Evolutionary conservation across 2,113 vertebrate genomes (phyloP).

Genomic region (Centrocercus urophasianus): DNA sequence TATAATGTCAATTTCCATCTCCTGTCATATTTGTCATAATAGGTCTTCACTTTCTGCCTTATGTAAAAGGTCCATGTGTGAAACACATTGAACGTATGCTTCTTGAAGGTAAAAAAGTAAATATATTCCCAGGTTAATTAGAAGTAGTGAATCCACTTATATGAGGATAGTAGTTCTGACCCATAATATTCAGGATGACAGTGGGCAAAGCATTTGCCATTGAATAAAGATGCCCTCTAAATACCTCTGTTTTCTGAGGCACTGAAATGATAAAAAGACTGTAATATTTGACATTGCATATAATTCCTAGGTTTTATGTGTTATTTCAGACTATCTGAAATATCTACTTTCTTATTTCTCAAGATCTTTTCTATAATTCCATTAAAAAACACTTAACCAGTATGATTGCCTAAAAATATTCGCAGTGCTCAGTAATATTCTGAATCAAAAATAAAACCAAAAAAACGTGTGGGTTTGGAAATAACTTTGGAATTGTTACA

Average conservation of each 20-base stretch:
- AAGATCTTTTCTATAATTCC: not conserved
- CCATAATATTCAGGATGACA: not conserved
- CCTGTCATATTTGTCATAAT: not conserved
- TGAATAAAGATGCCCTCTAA: not conserved
- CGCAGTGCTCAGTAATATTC: not conserved
- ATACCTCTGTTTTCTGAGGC: not conserved
- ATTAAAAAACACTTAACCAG: not conserved
- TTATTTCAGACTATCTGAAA: not conserved
- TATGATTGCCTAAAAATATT: not conserved
- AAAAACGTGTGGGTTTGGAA: not conserved
- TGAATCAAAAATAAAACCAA: not conserved
- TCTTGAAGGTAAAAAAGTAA: not conserved
- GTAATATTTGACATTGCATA: not conserved
- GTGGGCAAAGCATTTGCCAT: not conserved
- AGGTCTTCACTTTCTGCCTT: not conserved
- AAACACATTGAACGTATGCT: not conserved
- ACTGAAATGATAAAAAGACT: not conserved
- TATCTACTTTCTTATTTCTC: not conserved
- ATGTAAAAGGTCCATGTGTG: not conserved
- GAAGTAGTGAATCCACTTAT: not conserved
- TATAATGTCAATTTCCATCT: not conserved
- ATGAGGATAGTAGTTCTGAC: not conserved
- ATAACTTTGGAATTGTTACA: not conserved
- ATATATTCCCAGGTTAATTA: not conserved
- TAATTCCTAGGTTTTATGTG: not conserved